Percentiles rank a stretch among this genome's conserved stretches.
Evolutionary conservation across 2,797 vertebrate genomes (phyloP).

Genomic region (Thripadectes ignobilis): DNA sequence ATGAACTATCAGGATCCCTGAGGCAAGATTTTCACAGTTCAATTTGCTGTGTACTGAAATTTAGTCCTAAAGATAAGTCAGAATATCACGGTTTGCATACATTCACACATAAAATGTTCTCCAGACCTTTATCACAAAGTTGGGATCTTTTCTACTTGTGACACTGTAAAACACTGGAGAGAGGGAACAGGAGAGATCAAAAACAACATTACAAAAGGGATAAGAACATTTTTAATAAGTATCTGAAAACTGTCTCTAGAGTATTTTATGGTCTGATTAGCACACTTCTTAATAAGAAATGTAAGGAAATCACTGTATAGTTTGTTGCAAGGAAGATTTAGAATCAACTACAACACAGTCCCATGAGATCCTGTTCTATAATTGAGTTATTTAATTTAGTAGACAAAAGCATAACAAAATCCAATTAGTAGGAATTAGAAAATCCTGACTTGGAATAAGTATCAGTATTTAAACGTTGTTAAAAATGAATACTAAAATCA

Average conservation of each 20-base stretch:
- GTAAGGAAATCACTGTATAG: neutral
- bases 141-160: neutral
- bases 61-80: neutral
- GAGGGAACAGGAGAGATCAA: neutral
- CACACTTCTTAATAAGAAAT: neutral
- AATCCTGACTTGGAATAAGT: neutral
- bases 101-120: neutral
- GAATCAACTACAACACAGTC: neutral
- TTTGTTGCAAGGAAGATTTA: neutral
- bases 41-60: neutral
- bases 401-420: neutral
- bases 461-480: neutral
- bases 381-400: neutral
- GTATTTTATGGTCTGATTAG: neutral
- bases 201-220: neutral
- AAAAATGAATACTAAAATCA: neutral
- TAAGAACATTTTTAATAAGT: neutral
- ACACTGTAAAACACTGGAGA: neutral
- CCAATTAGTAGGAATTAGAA: neutral
- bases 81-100: neutral
- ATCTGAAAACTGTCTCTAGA: neutral
- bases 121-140: neutral
- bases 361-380: neutral
- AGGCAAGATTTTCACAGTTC: neutral
- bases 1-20: neutral